Base-by-base conservation (phyloP, 2,888 invertebrate genomes). In the Rhaphigaster nebulosa region DNA sequence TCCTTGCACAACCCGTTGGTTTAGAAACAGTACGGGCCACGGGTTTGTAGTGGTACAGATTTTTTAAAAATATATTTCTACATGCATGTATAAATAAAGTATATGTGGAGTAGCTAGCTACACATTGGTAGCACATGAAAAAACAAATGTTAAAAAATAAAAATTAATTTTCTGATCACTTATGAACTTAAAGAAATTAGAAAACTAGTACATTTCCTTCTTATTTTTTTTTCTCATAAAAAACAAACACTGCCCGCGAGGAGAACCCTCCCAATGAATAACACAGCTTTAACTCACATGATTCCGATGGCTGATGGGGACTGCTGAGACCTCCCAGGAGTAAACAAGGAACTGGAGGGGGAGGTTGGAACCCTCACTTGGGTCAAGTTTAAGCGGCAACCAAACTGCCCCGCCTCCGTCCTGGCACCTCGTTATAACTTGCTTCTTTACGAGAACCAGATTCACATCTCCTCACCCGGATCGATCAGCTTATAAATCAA, bases 391-490 rank as follows among this genome's bases (percentile, higher is more conserved):
- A 76, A 76, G 76, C 6, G 76, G 38, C 38, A 76, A 18, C 34
- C 29, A 3, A 34, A 38, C 76, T 38, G 76, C 10, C 18, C 3
- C n/a, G n/a, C n/a, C n/a, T n/a, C n/a, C n/a, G n/a, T n/a, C n/a
- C n/a, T n/a, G 38, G 38, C 18, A 76, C 34, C 76, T 76, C 76
- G 76, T 76, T 76, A 76, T 76, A 76, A 76, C 76, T 76, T 76
- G 76, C n/a, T 60, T 10, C n/a, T n/a, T n/a, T n/a, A n/a, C n/a
- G n/a, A n/a, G n/a, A n/a, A n/a, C n/a, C n/a, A n/a, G n/a, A n/a
- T n/a, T n/a, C 60, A 26, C 60, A n/a, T n/a, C 60, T 60, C n/a
- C 60, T 20, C 10, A 26, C 0, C 20, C n/a, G n/a, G 23, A 23
- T 54, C 54, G 23, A 60, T 60, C n/a, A n/a, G 26, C 10, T 10